Base-by-base conservation (phyloP, 2,888 invertebrate genomes). In the Parnassius orleans region DNA sequence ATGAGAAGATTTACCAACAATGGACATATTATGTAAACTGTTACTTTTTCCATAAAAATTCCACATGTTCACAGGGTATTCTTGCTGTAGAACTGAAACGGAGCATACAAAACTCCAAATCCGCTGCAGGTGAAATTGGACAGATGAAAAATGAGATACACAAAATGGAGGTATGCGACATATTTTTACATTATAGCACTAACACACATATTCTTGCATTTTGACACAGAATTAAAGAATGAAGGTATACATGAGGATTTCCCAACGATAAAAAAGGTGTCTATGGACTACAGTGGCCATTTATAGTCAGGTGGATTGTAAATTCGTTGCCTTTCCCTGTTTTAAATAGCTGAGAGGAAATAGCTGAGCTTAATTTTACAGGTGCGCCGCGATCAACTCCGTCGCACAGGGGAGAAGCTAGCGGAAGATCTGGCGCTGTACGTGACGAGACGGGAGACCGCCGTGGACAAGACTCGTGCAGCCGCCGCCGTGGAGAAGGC, bases 111-210 rank as follows among this genome's bases (percentile, higher is more conserved):
- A 92, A 93, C 46, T 95, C 96, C 61, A 92, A 93, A 62, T 92
- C 93, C 0, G 84, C 92, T 2, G 93, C 92, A 7, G 95, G 96
- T 2, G 96, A 96, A 79, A 93, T 96, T 19, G 94, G 94, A 0
- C 92, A 92, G 44, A 96, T 97, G 96, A 95, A 93, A 76, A 92
- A 90, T 48, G 97, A 97, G 90, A 96, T 97, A 74, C 96, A 96
- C 72, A 93, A 95, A 69, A 97, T 97, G 97, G 94, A 95, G 84
- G 95, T 96, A 79, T 53, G 11, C 47, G 19, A 12, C 33, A 11
- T 9, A n/a, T 53, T 53, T 53, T 24, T 33, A 19, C 19, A 19
- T 19, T 19, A 19, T 19, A 19, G 19, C 19, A 19, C 1, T 11
- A 1, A 15, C 1, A 19, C 19, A 58, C 10, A 52, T 48, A 15